Evolutionary conservation across 1,140 invertebrate genomes (phyloP), one percentile per base, ranked within the genome.

Genomic region (Panagrolaimus sp.): DNA sequence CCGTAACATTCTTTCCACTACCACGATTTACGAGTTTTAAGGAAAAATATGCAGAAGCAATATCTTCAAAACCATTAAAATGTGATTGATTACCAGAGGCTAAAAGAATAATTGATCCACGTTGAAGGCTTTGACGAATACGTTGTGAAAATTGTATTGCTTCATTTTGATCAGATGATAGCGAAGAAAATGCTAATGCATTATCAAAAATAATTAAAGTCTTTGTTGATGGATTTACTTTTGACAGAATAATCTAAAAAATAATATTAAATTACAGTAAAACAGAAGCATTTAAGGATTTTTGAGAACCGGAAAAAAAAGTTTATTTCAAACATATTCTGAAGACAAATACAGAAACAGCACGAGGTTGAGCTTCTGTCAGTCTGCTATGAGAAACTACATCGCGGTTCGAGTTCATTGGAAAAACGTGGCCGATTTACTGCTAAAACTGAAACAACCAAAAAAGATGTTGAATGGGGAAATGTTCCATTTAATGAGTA

Each of bases 21-120:
- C 51, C 51, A 27, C 51, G 51, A 27, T 57, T 57, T 11, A 57
- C 51, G 51, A 57, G 51, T 16, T 57, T 57, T 27, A 27, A 16
- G 11, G 14, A 16, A 27, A 57, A 57, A 27, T 20, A 25, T 9
- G 51, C 51, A 5, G 51, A 25, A 27, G 51, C 51, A 20, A 57
- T 57, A 27, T 57, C 51, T 57, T 57, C 51, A 27, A 57, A 57
- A 27, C 51, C 51, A 27, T 20, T 5, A 27, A 57, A 57, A 11
- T 20, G 20, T 1, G 11, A n/a, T 1, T 20, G 5, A 57, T 57
- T 9, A 16, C 20, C 11, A 11, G 51, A 57, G 51, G 51, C 51
- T 20, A 57, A 27, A 5, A 57, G 51, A 20, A 57, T 16, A 20
- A 57, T 8, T 20, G 51, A 57, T n/a, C 9, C 14, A 2, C 14